These are phyloP conservation scores for Listronotus oregonensis DNA, from an alignment of 1,140 invertebrate species.

Conservation along the genomic window DNA sequence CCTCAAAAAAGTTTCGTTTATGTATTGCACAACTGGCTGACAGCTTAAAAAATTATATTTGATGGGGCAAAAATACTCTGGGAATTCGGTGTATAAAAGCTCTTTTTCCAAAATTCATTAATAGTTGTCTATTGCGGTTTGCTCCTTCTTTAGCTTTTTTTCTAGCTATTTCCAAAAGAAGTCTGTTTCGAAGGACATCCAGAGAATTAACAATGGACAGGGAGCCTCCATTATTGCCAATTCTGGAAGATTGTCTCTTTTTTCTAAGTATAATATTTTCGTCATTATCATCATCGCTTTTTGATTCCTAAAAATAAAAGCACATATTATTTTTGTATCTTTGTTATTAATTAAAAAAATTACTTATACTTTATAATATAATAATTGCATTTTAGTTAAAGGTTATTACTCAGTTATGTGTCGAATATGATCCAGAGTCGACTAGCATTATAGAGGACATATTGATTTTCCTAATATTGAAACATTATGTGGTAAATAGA, in stretches of 20 bases:
- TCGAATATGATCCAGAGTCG: no score
- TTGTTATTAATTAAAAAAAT: no score
- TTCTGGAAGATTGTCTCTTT: constrained; percentile 47
- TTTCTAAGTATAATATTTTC: constrained; percentile 7
- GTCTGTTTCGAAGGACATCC: constrained; percentile 74
- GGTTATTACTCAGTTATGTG: no score
- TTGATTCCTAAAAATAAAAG: constrained; percentile 7
- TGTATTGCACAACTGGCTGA: constrained; percentile 1
- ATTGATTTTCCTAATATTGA: no score
- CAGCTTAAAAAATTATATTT: constrained; percentile 9
- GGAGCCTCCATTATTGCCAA: constrained; percentile 60
- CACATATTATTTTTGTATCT: neutral
- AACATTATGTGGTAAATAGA: no score
- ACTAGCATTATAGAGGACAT: no score
- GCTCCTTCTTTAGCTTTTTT: constrained; percentile 68
- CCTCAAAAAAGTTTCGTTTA: neutral
- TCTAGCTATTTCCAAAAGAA: constrained; percentile 74
- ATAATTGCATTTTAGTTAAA: no score
- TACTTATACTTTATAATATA: no score
- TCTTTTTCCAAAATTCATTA: constrained; percentile 58
- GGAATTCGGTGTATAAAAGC: constrained; percentile 34
- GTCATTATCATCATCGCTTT: neutral
- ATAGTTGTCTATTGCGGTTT: constrained; percentile 55
- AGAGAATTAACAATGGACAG: constrained; percentile 79
- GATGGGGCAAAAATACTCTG: constrained; percentile 6